Evolutionary conservation across 2,797 vertebrate genomes (phyloP).

Genomic region (Hemitrygon akajei): DNA sequence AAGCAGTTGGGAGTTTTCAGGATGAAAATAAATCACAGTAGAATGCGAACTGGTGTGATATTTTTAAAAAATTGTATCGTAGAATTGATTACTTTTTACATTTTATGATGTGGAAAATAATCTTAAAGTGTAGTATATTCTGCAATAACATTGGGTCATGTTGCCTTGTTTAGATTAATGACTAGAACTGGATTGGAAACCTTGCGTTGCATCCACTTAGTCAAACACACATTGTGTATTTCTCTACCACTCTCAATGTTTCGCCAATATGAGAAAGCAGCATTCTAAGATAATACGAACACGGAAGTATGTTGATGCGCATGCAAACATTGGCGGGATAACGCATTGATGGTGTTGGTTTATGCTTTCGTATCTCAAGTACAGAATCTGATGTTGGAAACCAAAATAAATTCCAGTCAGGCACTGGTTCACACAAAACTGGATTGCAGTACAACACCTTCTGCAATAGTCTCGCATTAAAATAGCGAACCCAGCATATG

Average conservation of each 20-base stretch:
- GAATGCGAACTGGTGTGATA: neutral
- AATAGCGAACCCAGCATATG: constrained; percentile 16
- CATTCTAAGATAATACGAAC: neutral
- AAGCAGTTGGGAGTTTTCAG: neutral
- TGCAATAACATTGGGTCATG: neutral
- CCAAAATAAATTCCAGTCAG: constrained; percentile 27
- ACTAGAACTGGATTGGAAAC: neutral
- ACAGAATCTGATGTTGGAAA: neutral
- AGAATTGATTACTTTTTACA: constrained; percentile 24
- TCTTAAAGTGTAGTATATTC: neutral
- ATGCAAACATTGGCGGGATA: neutral
- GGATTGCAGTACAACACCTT: neutral
- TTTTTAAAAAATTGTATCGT: neutral
- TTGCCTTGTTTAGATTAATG: neutral
- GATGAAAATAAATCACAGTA: neutral
- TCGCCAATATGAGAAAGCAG: neutral
- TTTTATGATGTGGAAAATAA: neutral
- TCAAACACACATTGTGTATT: neutral
- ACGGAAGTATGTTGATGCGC: neutral
- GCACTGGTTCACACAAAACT: neutral
- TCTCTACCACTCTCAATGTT: neutral
- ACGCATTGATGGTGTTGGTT: neutral
- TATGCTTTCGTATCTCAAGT: neutral
- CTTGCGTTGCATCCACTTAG: neutral
- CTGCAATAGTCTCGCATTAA: constrained; percentile 11